These are phyloP conservation scores for Cephalopachus bancanus DNA, from an alignment of 2,797 vertebrate genomes.

Conservation along the genomic window DNA sequence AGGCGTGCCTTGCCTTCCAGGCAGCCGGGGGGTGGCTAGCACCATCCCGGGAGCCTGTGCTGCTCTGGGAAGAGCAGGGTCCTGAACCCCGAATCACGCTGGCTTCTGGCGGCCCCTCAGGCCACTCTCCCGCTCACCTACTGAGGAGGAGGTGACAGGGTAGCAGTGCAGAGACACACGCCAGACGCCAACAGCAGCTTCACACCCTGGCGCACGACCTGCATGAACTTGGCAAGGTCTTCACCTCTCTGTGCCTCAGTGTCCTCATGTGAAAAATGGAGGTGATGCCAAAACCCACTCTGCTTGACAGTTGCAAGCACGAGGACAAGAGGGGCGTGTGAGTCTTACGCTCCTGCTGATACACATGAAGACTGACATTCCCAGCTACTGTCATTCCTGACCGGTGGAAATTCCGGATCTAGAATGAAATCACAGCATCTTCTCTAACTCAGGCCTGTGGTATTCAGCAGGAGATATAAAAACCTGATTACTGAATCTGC, in stretches of 20 bases:
- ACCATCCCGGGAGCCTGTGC: too few species aligned
- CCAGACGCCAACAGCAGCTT: neutral
- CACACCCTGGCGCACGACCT: neutral
- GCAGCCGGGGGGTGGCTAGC: too few species aligned
- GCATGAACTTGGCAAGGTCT: neutral
- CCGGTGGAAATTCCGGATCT: neutral
- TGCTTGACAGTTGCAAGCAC: too few species aligned
- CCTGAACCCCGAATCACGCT: neutral
- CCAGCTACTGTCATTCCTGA: too few species aligned
- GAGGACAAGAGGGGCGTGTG: neutral
- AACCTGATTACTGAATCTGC: neutral
- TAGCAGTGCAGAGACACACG: rapidly evolving
- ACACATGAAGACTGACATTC: neutral
- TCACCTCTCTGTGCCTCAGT: neutral
- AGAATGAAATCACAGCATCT: too few species aligned
- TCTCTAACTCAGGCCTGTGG: neutral
- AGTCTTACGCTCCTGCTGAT: neutral
- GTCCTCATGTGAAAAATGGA: neutral
- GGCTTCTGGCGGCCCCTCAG: too few species aligned
- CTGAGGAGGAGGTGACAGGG: neutral
- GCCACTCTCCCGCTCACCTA: neutral
- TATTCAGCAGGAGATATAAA: neutral
- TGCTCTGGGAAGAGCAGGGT: neutral
- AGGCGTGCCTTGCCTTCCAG: too few species aligned
- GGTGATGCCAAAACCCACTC: neutral